Evolutionary conservation across 2,888 invertebrate genomes (phyloP).

Genomic region (Xylocampa areola): DNA sequence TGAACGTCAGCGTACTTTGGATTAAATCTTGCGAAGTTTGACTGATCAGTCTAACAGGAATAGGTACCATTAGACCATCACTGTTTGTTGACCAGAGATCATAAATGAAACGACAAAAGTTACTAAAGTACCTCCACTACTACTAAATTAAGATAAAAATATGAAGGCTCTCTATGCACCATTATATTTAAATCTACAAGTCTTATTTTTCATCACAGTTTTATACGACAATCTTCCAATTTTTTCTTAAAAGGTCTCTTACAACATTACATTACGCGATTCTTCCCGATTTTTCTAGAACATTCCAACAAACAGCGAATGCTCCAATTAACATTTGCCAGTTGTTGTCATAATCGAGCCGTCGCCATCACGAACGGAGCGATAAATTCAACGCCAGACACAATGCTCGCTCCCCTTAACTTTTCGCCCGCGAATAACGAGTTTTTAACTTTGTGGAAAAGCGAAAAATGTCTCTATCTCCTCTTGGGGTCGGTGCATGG

Average conservation of each 20-base stretch:
- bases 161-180: too few species aligned
- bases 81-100: too few species aligned
- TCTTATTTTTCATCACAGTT: too few species aligned
- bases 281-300: slow-evolving; percentile 23
- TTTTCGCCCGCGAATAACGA: slow-evolving; percentile 87
- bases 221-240: neutral
- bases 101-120: too few species aligned
- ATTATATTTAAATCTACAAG: too few species aligned
- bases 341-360: slow-evolving; percentile 61
- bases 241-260: neutral
- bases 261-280: slow-evolving; percentile 30
- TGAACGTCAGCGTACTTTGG: too few species aligned
- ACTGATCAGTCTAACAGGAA: too few species aligned
- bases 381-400: slow-evolving; percentile 82
- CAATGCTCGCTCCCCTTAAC: slow-evolving; percentile 85
- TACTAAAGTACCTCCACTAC: too few species aligned
- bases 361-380: slow-evolving; percentile 65
- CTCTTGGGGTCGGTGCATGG: slow-evolving; percentile 62
- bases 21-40: too few species aligned
- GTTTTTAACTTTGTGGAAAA: slow-evolving; percentile 90
- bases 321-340: slow-evolving; percentile 61
- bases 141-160: too few species aligned
- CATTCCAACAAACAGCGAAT: slow-evolving; percentile 49
- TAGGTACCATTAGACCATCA: too few species aligned
- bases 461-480: slow-evolving; percentile 88